A percentile compares a stretch with the other conserved stretches of the same genome.
These are phyloP conservation scores for Bradypodion ventrale DNA, from an alignment of 2,797 vertebrate species.

Conservation along the genomic window DNA sequence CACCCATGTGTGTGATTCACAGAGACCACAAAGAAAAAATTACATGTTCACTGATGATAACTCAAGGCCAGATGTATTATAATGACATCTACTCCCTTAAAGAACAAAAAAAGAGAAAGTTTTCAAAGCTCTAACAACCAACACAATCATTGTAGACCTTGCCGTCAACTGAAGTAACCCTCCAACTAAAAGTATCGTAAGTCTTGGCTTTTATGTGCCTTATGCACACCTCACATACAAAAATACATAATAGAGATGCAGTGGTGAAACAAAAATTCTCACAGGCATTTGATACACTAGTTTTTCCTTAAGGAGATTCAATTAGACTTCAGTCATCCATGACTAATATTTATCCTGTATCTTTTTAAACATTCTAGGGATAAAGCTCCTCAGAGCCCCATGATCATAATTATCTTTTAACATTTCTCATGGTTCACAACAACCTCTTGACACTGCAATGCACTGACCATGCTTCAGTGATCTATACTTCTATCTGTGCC, in stretches of 20 bases:
- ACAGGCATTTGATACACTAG: background rate
- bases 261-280: background rate
- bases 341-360: constrained; percentile 5
- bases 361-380: background rate
- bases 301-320: background rate
- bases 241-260: background rate
- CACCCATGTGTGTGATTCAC: too few species aligned
- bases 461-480: background rate
- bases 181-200: background rate
- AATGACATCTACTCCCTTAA: too few species aligned
- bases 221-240: background rate
- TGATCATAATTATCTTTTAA: background rate
- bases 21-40: too few species aligned
- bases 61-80: too few species aligned
- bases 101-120: too few species aligned
- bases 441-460: background rate
- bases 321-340: constrained; percentile 2
- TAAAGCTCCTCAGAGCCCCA: background rate
- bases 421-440: background rate
- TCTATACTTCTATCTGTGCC: background rate
- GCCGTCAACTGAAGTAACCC: background rate
- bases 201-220: background rate
- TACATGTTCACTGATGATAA: too few species aligned
- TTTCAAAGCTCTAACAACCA: background rate
- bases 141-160: background rate